A percentile compares a stretch with the other conserved stretches of the same genome.
Evolutionary conservation across 2,888 invertebrate genomes (phyloP).

Genomic region (Drosophila rubida): DNA sequence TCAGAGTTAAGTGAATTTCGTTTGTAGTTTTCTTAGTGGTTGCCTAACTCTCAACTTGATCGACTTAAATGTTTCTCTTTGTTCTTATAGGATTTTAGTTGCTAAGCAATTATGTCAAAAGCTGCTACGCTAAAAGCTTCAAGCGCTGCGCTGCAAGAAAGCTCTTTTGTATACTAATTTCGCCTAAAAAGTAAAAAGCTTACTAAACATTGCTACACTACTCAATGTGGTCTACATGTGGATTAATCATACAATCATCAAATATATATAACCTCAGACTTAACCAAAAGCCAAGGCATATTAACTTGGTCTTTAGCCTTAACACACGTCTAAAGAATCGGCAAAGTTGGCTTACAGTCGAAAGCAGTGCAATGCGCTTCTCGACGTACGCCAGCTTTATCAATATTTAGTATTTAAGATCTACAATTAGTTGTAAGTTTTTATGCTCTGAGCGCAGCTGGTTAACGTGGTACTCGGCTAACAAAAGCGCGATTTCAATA

Average conservation of each 20-base stretch:
- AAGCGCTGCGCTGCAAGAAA: slow-evolving; percentile 73
- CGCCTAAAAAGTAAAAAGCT: slow-evolving; percentile 69
- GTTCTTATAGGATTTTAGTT: slow-evolving; percentile 85
- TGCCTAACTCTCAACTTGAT: slow-evolving; percentile 61
- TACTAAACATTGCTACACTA: slow-evolving; percentile 76
- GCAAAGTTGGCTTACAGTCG: slow-evolving; percentile 23
- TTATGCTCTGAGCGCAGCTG: slow-evolving; percentile 27
- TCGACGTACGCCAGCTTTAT: slow-evolving; percentile 25
- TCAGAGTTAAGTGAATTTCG: not conserved
- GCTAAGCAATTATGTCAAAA: slow-evolving; percentile 79
- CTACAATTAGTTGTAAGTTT: slow-evolving; percentile 39
- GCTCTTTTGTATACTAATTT: slow-evolving; percentile 81
- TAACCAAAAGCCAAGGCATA: slow-evolving; percentile 37
- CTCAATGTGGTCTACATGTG: slow-evolving; percentile 78
- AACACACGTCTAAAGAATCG: slow-evolving; percentile 13
- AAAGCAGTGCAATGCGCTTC: slow-evolving; percentile 6
- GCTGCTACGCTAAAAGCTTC: slow-evolving; percentile 69
- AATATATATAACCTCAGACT: slow-evolving; percentile 53
- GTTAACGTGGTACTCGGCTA: slow-evolving; percentile 34
- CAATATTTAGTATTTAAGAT: slow-evolving; percentile 37
- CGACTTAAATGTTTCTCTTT: slow-evolving; percentile 75
- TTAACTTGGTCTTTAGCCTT: slow-evolving; percentile 18
- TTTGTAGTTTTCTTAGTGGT: slow-evolving; percentile 22
- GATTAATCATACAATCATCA: slow-evolving; percentile 71
- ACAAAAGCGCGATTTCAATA: slow-evolving; percentile 26